A percentile compares a stretch with the other conserved stretches of the same genome.
These are phyloP conservation scores for Drosophila nr. perissopoda DNA, from an alignment of 2,888 invertebrate species.

Conservation along the genomic window DNA sequence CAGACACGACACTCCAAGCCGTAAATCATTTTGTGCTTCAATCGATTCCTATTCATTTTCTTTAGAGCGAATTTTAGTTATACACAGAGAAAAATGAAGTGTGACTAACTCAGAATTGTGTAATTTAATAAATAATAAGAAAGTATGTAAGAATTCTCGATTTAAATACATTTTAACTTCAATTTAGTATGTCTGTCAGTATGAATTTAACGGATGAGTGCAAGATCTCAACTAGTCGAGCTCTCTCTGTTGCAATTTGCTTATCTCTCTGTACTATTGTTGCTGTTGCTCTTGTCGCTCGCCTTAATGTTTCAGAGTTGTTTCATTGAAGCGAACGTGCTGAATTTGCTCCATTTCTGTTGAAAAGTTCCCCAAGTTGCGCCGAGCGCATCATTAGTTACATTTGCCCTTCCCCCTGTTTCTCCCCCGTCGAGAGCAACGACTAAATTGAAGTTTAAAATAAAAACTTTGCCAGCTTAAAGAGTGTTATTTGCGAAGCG, in stretches of 20 bases:
- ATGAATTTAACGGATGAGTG: background rate
- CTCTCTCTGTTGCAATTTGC: background rate
- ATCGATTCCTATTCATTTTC: constrained; percentile 58
- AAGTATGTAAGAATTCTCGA: background rate
- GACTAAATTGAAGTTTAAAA: constrained; percentile 78
- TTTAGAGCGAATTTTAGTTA: constrained; percentile 13
- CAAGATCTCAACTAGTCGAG: background rate
- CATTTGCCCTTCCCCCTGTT: constrained; percentile 34
- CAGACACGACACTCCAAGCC: constrained; percentile 40
- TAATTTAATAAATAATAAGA: background rate
- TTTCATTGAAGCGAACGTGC: constrained; percentile 63
- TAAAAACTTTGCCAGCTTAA: constrained; percentile 76
- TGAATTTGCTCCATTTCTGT: constrained; percentile 80
- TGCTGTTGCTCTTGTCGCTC: background rate
- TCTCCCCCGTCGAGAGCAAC: constrained; percentile 32
- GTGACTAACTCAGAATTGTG: no score
- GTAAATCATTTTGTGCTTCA: constrained; percentile 62
- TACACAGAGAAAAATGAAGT: constrained; percentile 1
- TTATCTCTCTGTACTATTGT: background rate
- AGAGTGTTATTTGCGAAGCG: constrained; percentile 71
- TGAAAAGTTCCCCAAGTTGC: constrained; percentile 57
- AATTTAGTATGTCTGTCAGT: background rate
- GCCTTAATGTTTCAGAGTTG: constrained; percentile 9
- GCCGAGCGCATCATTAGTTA: constrained; percentile 73
- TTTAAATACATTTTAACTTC: background rate